Percentiles rank a stretch among this genome's conserved stretches.
phyloP scores from a whole-genome alignment of 2,888 invertebrate genomes.

The Axea sp. region DNA sequence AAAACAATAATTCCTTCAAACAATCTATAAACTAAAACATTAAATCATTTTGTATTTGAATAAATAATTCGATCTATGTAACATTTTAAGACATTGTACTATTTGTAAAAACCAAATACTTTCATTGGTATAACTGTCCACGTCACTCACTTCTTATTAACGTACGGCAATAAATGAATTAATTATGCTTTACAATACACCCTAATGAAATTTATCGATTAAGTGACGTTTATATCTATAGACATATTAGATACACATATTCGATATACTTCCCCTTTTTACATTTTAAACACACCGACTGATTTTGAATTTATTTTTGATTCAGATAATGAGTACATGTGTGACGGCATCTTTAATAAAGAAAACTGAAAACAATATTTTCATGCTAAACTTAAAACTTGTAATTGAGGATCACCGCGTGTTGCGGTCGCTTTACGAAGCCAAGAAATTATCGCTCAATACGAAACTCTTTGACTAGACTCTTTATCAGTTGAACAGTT shows the following conservation, averaged over 20 bases:
- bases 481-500: constrained; percentile 57
- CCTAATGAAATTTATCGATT: constrained; percentile 45
- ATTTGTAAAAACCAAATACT: constrained; percentile 49
- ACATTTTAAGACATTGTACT: constrained; percentile 43
- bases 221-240: constrained; percentile 52
- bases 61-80: constrained; percentile 23
- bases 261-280: constrained; percentile 52
- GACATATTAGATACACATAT: constrained; percentile 54
- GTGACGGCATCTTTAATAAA: constrained; percentile 37
- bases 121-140: constrained; percentile 30
- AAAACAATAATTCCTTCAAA: too few species aligned
- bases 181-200: constrained; percentile 40
- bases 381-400: constrained; percentile 18
- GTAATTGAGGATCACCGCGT: constrained; percentile 43
- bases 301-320: constrained; percentile 41
- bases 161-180: constrained; percentile 45
- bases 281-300: constrained; percentile 52
- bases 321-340: constrained; percentile 47
- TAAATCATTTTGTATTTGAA: constrained; percentile 21
- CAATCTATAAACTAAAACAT: too few species aligned
- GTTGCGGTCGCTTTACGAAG: constrained; percentile 29
- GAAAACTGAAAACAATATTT: too few species aligned
- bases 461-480: constrained; percentile 49
- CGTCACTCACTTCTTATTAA: constrained; percentile 15
- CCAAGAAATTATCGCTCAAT: constrained; percentile 48